These are phyloP conservation scores for Ochropleura plecta DNA, from an alignment of 2,888 invertebrate species.

Conservation along the genomic window DNA sequence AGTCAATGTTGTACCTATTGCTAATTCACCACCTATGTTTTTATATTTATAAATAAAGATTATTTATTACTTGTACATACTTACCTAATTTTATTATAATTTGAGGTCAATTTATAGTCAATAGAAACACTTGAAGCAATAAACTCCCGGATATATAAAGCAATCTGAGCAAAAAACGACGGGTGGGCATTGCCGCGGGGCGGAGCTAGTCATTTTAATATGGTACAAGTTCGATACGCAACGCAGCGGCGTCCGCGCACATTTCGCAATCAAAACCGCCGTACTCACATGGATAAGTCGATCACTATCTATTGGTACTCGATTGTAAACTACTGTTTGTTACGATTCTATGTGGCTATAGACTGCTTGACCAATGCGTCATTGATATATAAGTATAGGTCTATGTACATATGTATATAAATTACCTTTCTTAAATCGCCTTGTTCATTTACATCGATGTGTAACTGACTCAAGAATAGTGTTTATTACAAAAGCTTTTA, in stretches of 20 bases:
- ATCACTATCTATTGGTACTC: constrained; percentile 72
- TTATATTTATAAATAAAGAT: too few relatives aligned
- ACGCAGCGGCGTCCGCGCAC: constrained; percentile 42
- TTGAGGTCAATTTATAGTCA: neutral
- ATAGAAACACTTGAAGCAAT: constrained; percentile 14
- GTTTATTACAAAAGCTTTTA: constrained; percentile 30
- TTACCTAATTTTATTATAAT: neutral
- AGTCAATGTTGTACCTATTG: too few relatives aligned
- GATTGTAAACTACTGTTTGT: constrained; percentile 55
- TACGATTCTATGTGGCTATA: constrained; percentile 44
- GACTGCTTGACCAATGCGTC: constrained; percentile 31
- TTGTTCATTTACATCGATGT: constrained; percentile 19
- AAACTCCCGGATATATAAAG: constrained; percentile 47
- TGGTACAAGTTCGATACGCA: constrained; percentile 64
- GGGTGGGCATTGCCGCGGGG: constrained; percentile 59
- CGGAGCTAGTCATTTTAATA: constrained; percentile 62
- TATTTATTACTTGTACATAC: too few relatives aligned
- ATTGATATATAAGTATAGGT: neutral
- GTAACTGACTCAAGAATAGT: neutral
- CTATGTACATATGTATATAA: neutral
- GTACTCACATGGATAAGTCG: constrained; percentile 72
- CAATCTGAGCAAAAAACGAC: constrained; percentile 47
- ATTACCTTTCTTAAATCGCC: constrained; percentile 23
- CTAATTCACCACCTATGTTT: too few relatives aligned
- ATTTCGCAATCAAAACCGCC: constrained; percentile 68